These are phyloP conservation scores for Drosophila tropicalis DNA, from an alignment of 1,140 invertebrate genomes.

Conservation along the genomic window DNA sequence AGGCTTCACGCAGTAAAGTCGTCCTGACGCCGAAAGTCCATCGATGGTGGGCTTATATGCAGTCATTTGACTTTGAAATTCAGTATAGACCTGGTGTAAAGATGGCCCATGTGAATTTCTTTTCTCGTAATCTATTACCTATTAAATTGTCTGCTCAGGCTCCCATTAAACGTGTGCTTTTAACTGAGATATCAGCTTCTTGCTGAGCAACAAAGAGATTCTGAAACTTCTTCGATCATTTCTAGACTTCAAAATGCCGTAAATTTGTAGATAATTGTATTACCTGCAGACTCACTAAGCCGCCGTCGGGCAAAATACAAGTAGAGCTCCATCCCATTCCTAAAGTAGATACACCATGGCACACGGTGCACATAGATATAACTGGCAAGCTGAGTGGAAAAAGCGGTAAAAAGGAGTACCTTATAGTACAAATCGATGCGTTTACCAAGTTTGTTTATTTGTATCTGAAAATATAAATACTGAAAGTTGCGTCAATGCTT, in stretches of 20 bases:
- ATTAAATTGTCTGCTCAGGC: no score
- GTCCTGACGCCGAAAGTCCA: no score
- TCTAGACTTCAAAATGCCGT: background rate
- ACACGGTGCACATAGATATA: conserved; percentile 4
- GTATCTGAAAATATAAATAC: conserved; percentile 3
- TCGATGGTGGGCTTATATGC: no score
- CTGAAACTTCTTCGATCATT: no score
- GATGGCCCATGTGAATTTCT: no score
- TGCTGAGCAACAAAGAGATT: background rate
- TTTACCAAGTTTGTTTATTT: conserved; percentile 26
- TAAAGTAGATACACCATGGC: conserved; percentile 9
- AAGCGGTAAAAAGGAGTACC: conserved; percentile 8
- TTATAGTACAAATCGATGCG: conserved; percentile 24
- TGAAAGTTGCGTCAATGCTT: background rate
- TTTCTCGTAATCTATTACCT: no score
- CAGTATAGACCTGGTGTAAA: no score
- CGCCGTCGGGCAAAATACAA: conserved; percentile 4
- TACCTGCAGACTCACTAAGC: background rate
- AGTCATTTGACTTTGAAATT: no score
- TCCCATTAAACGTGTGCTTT: no score
- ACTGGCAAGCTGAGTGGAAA: conserved; percentile 8
- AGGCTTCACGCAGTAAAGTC: no score
- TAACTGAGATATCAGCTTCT: background rate
- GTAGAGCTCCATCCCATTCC: conserved; percentile 9
- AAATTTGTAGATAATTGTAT: conserved; percentile 7